phyloP scores from a whole-genome alignment of 2,888 invertebrate genomes.

The Hyposoter didymator region DNA sequence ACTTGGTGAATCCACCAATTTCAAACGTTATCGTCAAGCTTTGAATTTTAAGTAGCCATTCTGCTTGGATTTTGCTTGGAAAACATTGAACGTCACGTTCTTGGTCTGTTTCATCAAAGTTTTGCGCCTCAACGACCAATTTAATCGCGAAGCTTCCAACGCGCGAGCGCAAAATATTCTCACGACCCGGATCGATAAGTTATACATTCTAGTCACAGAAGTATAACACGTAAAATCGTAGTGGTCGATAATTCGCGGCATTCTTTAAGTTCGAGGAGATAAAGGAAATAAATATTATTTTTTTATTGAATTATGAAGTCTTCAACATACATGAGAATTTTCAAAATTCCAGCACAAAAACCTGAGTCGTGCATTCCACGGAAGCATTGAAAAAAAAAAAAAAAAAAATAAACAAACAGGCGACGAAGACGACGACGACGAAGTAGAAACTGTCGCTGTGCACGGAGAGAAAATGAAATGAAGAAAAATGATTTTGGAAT shows the following conservation, averaged over 20 bases:
- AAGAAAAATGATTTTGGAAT: background rate
- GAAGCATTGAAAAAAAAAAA: background rate
- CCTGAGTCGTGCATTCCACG: background rate
- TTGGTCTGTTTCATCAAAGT: conserved; percentile 18
- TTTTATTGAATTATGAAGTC: too few species aligned
- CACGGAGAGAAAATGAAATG: background rate
- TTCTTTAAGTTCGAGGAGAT: background rate
- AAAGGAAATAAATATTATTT: background rate
- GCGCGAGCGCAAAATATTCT: conserved; percentile 55
- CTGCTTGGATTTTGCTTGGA: background rate
- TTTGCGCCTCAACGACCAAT: conserved; percentile 42
- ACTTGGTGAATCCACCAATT: background rate
- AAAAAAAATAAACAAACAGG: too few species aligned
- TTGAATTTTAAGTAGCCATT: background rate
- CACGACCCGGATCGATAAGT: conserved; percentile 54
- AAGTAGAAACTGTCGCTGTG: background rate
- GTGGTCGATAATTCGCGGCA: background rate
- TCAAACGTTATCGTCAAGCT: background rate
- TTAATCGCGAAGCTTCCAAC: conserved; percentile 22
- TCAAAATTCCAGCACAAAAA: too few species aligned
- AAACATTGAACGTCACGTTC: conserved; percentile 1
- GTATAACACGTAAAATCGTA: background rate
- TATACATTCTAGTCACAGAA: conserved; percentile 5
- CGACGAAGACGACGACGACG: background rate
- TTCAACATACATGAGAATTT: background rate